Evolutionary conservation across 2,797 vertebrate species (phyloP).

Genomic region (Australoheros facetus): DNA sequence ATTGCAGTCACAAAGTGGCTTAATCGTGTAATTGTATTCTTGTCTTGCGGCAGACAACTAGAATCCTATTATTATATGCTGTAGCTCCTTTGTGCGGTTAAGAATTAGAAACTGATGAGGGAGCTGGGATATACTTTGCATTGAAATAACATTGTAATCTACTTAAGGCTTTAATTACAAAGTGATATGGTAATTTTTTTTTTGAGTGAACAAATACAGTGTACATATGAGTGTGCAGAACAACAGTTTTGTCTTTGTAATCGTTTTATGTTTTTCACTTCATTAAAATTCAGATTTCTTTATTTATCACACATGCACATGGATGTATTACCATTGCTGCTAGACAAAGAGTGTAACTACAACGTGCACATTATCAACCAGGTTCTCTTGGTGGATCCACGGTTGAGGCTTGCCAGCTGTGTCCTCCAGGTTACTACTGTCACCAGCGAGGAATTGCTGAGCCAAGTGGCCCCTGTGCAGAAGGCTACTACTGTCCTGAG

Average conservation of each 20-base stretch:
- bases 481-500: constrained; percentile 87
- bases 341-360: neutral
- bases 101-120: constrained; percentile 44
- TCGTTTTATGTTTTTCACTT: neutral
- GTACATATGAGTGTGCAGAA: neutral
- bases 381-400: constrained; percentile 78
- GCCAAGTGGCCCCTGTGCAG: constrained; percentile 82
- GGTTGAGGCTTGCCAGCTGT: constrained; percentile 81
- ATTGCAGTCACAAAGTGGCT: constrained; percentile 64
- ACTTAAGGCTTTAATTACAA: constrained; percentile 21
- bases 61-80: constrained; percentile 60
- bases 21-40: constrained; percentile 67
- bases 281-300: neutral
- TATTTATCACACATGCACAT: neutral
- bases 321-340: neutral
- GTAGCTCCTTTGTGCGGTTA: constrained; percentile 35
- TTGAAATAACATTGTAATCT: constrained; percentile 35
- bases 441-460: constrained; percentile 69
- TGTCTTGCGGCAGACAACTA: constrained; percentile 47
- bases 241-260: neutral
- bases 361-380: constrained; percentile 35
- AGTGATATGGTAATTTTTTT: constrained; percentile 1
- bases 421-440: constrained; percentile 87
- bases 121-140: constrained; percentile 35
- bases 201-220: neutral